These are phyloP conservation scores for Drosophila cyrtoloma DNA, from an alignment of 2,888 invertebrate species.

Conservation along the genomic window DNA sequence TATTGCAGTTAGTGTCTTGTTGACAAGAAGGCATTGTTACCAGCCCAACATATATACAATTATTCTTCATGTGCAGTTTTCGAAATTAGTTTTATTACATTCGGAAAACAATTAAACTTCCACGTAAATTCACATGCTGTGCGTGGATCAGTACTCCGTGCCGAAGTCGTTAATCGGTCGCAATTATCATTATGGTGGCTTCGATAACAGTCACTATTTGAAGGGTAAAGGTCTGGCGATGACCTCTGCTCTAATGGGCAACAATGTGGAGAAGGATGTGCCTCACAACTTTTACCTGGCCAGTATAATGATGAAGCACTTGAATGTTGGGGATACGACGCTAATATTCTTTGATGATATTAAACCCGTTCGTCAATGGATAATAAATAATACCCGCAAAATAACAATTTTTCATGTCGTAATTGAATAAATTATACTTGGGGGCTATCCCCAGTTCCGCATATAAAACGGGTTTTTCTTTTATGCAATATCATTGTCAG, in stretches of 20 bases:
- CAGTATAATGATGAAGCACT: slow-evolving; percentile 35
- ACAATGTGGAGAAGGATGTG: slow-evolving; percentile 42
- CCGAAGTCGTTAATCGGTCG: slow-evolving; percentile 45
- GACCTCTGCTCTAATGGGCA: slow-evolving; percentile 29
- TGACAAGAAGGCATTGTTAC: neutral
- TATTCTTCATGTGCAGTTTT: neutral
- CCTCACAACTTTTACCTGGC: slow-evolving; percentile 57
- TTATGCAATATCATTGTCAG: neutral
- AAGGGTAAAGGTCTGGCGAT: slow-evolving; percentile 51
- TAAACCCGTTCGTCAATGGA: slow-evolving; percentile 45
- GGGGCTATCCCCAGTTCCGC: slow-evolving; percentile 23
- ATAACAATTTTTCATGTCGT: slow-evolving; percentile 2
- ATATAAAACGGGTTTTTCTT: slow-evolving; percentile 60
- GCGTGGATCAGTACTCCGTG: slow-evolving; percentile 28
- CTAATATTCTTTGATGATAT: slow-evolving; percentile 50
- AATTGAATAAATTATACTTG: slow-evolving; percentile 18
- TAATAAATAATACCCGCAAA: slow-evolving; percentile 30
- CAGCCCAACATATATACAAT: neutral
- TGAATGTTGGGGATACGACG: slow-evolving; percentile 4
- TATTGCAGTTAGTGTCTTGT: slow-evolving; percentile 10
- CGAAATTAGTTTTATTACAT: neutral
- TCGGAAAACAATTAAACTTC: neutral
- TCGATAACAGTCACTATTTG: slow-evolving; percentile 4
- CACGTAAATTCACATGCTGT: neutral
- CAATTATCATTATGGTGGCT: slow-evolving; percentile 55